Percentiles rank a stretch among this genome's conserved stretches.
Evolutionary conservation across 2,797 vertebrate genomes (phyloP).

Genomic region (Limnodromus scolopaceus): DNA sequence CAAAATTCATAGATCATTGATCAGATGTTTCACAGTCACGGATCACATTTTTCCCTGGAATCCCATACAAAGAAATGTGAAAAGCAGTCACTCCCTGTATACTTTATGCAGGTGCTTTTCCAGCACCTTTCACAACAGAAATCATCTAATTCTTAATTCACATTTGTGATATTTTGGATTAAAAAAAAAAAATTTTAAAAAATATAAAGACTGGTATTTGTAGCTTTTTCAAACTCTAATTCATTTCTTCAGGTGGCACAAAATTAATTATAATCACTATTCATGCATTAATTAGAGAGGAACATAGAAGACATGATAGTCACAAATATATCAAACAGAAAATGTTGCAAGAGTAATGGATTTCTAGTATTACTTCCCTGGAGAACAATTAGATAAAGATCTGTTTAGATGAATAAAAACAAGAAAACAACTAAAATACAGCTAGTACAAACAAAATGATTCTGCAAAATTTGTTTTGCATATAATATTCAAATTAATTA

Average conservation of each 20-base stretch:
- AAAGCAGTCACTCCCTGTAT: neutral
- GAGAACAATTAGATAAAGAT: constrained; percentile 71
- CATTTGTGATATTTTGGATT: neutral
- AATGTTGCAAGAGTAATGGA: constrained; percentile 48
- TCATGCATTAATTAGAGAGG: constrained; percentile 62
- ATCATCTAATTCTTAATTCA: neutral
- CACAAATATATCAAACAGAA: constrained; percentile 44
- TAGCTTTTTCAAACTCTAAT: neutral
- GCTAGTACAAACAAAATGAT: constrained; percentile 29
- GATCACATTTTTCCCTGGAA: neutral
- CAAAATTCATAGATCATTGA: neutral
- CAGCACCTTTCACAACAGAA: neutral
- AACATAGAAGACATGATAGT: constrained; percentile 54
- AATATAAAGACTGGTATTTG: neutral
- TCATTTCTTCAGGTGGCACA: neutral
- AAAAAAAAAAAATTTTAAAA: neutral
- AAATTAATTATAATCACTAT: constrained; percentile 32
- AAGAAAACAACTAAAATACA: constrained; percentile 59
- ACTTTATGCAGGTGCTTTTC: neutral
- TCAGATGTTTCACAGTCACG: neutral
- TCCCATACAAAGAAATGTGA: neutral
- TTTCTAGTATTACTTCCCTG: constrained; percentile 45
- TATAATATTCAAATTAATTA: constrained; percentile 13
- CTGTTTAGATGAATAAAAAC: constrained; percentile 67
- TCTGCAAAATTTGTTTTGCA: constrained; percentile 36